These are phyloP conservation scores for Crematogaster levior DNA, from an alignment of 2,888 invertebrate genomes.

Conservation along the genomic window DNA sequence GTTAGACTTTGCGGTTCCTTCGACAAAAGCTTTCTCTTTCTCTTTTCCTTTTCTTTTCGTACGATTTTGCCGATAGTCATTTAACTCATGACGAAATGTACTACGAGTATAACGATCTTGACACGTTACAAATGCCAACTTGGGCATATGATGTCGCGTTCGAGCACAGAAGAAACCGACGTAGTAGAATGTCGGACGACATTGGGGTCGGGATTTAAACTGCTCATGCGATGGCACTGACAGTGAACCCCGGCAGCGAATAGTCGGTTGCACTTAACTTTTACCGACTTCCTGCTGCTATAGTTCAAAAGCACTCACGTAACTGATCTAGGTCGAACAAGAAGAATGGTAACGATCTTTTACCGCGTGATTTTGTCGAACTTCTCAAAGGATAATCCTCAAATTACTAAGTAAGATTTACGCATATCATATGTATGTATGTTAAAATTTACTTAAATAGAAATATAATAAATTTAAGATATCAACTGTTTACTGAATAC, in stretches of 20 bases:
- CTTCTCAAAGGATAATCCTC: not conserved
- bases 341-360: slow-evolving; percentile 34
- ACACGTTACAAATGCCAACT: slow-evolving; percentile 20
- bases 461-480: not conserved
- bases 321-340: slow-evolving; percentile 44
- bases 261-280: slow-evolving; percentile 27
- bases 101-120: slow-evolving; percentile 31
- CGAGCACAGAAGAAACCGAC: slow-evolving; percentile 22
- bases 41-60: not conserved
- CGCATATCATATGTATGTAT: too few relatives aligned
- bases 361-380: slow-evolving; percentile 21
- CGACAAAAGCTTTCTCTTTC: not conserved
- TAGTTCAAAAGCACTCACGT: slow-evolving; percentile 39
- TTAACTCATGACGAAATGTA: slow-evolving; percentile 30
- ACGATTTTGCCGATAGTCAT: not conserved
- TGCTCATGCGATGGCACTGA: slow-evolving; percentile 31
- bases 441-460: not conserved
- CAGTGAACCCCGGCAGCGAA: slow-evolving; percentile 32
- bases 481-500: not conserved
- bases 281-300: slow-evolving; percentile 30
- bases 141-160: slow-evolving; percentile 12
- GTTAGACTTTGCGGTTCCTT: not conserved
- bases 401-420: slow-evolving; percentile 2
- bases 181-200: not conserved
- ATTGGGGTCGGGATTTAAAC: slow-evolving; percentile 20